phyloP scores from a whole-genome alignment of 2,888 invertebrate species.

The Cylindroiulus punctatus region DNA sequence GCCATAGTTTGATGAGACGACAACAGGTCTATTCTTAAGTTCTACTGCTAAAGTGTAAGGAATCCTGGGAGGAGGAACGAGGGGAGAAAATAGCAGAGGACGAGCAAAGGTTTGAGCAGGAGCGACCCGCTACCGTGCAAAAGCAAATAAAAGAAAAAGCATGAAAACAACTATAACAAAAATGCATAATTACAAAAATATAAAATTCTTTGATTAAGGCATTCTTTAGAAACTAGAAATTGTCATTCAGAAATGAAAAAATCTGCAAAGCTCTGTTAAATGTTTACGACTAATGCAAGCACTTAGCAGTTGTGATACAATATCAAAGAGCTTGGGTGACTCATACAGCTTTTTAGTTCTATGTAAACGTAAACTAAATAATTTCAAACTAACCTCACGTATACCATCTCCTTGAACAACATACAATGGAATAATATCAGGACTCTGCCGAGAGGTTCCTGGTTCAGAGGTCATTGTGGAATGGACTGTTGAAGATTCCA shows the following conservation, averaged over 20 bases:
- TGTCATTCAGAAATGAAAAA: no score
- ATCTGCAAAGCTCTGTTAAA: neutral
- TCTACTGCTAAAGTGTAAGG: neutral
- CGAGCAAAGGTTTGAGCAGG: neutral
- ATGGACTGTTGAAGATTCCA: neutral
- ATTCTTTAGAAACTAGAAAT: no score
- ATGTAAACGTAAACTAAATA: no score
- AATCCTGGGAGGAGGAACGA: neutral
- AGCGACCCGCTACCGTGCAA: neutral
- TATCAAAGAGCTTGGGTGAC: neutral
- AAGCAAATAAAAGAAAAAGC: neutral
- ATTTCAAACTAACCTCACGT: neutral
- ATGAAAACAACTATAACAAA: neutral
- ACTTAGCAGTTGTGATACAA: neutral
- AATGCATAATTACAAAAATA: no score
- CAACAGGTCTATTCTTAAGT: neutral
- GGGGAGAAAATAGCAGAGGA: neutral
- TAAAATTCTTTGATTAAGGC: no score
- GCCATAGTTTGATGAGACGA: neutral
- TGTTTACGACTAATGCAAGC: neutral
- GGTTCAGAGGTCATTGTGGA: neutral
- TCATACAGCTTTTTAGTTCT: neutral
- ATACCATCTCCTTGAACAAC: neutral
- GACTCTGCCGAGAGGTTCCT: neutral
- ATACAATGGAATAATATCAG: neutral